Percentiles rank a stretch among this genome's conserved stretches.
Evolutionary conservation across 2,888 invertebrate genomes (phyloP).

Genomic region (Polia nebulosa): DNA sequence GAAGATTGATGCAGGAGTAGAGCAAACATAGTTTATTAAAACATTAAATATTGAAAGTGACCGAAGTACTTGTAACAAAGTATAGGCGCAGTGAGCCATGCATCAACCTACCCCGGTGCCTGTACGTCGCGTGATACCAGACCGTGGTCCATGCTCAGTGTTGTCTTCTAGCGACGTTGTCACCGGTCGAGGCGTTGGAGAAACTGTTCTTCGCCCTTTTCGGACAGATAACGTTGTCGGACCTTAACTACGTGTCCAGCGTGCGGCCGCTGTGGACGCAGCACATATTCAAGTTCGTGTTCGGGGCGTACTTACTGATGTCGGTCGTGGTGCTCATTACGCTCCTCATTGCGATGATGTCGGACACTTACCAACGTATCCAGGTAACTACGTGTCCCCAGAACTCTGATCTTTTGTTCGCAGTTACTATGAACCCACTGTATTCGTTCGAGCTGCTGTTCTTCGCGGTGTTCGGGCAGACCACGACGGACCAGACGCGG

Average conservation of each 20-base stretch:
- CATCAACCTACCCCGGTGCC: slow-evolving; percentile 81
- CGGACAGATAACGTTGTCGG: slow-evolving; percentile 97
- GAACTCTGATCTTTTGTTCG: slow-evolving; percentile 89
- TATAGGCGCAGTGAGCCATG: slow-evolving; percentile 54
- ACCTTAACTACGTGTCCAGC: slow-evolving; percentile 94
- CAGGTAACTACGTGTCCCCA: slow-evolving; percentile 94
- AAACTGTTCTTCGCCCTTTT: slow-evolving; percentile 99
- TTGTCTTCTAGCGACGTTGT: slow-evolving; percentile 94
- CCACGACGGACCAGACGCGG: slow-evolving; percentile 94
- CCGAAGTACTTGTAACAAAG: slow-evolving; percentile 24
- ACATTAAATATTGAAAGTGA: slow-evolving; percentile 1
- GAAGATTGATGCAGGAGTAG: slow-evolving; percentile 78
- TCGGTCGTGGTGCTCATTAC: slow-evolving; percentile 99
- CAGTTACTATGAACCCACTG: slow-evolving; percentile 97
- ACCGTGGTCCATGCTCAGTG: slow-evolving; percentile 86
- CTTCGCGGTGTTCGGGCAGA: slow-evolving; percentile 99
- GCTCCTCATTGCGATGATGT: slow-evolving; percentile 99
- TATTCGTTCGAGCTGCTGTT: slow-evolving; percentile 99
- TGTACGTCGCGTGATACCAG: slow-evolving; percentile 73
- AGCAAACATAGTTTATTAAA: slow-evolving; percentile 20
- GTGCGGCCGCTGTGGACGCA: slow-evolving; percentile 95
- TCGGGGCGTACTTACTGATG: slow-evolving; percentile 99
- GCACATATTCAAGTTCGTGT: slow-evolving; percentile 97
- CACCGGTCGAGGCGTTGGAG: slow-evolving; percentile 98
- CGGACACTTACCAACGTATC: slow-evolving; percentile 99